Conservation (phyloP, 2,888 invertebrate genomes). For the Andricus quercusramuli region DNA sequence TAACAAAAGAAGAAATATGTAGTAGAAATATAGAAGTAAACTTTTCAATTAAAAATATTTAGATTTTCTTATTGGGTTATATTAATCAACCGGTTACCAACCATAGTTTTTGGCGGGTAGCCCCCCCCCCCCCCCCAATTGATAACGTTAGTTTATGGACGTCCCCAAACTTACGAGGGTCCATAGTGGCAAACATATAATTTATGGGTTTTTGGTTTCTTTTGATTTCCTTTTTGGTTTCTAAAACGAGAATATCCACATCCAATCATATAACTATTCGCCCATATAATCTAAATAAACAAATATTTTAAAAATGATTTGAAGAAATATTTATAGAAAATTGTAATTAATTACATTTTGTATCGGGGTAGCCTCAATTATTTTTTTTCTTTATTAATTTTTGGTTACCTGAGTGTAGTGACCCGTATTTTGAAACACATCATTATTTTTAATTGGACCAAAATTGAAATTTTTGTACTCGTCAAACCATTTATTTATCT, state of each 20-base stretch:
- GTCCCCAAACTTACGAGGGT: neutral
- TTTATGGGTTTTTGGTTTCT: too few relatives aligned
- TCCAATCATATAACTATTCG: neutral
- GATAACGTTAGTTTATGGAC: too few relatives aligned
- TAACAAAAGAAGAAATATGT: too few relatives aligned
- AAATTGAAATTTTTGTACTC: neutral
- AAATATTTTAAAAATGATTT: neutral
- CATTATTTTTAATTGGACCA: neutral
- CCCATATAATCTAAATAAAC: neutral
- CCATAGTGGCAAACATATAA: constrained; percentile 1
- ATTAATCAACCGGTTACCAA: too few relatives aligned
- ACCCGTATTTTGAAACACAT: neutral
- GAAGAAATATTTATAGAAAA: too few relatives aligned
- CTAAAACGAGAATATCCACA: neutral
- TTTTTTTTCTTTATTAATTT: neutral
- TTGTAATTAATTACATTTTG: too few relatives aligned
- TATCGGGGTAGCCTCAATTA: neutral
- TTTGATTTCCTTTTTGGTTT: neutral
- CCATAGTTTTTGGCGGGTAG: too few relatives aligned
- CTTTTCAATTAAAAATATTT: too few relatives aligned
- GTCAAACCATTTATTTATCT: neutral
- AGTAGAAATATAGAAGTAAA: too few relatives aligned
- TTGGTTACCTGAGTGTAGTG: neutral
- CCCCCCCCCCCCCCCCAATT: too few relatives aligned
- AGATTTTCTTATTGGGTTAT: too few relatives aligned